Base-by-base conservation (phyloP, 2,888 invertebrate species). In the Athripsodes cinereus region DNA sequence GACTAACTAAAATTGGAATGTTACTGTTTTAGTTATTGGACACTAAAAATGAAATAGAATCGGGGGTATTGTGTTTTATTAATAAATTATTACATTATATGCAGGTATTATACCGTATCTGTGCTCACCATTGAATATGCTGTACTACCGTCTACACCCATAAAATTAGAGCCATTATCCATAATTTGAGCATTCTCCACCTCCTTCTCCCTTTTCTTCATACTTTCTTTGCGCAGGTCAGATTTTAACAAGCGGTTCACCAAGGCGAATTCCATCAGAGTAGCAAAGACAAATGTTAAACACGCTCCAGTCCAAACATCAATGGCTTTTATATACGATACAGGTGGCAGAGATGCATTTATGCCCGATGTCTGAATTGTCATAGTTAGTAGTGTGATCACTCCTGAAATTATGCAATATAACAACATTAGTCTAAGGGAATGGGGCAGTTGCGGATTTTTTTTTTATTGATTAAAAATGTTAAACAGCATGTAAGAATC, bases 301-400 rank as follows among this genome's bases (percentile, higher is more conserved):
- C 97, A 98, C 55, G 95, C 94, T 61, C 95, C 95, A 64, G 96
- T 96, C 96, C 96, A 96, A 53, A 97, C 93, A 75, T 96, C 96
- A 69, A 96, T 95, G 65, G 96, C 96, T 78, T 98, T 98, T 55
- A 97, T 97, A 80, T 98, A 98, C 55, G 96, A 96, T 63, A 98
- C 98, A 53, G 97, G 96, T 59, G 97, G 97, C 67, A 96, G 81
- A 65, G 94, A 94, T 62, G 95, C 93, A 79, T 96, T 96, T 74
- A 96, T 96, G 69, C 92, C 92, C 48, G 96, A 95, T 58, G 94
- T 94, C 78, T 96, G 95, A 21, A 96, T 96, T 44, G 96, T 96
- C 96, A 97, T 97, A 55, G 96, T 96, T 64, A 96, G 86, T 49
- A 96, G 83, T 40, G 96, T 96, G 59, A 96, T 96, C 61, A 97